Conservation (phyloP, 2,888 invertebrate genomes). For the Cephus nigrinus region DNA sequence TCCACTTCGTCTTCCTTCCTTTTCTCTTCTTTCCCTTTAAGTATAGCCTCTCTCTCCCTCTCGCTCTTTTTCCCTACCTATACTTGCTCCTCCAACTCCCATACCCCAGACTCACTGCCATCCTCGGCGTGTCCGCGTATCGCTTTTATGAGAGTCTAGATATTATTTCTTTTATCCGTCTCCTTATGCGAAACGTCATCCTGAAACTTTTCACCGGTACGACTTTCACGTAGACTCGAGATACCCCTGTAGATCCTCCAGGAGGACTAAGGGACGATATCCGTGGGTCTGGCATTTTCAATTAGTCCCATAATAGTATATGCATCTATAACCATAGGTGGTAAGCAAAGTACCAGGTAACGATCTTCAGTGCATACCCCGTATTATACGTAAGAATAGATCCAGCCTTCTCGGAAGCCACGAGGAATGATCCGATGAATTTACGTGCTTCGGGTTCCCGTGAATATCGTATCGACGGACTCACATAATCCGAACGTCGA, state of each 20-base stretch:
- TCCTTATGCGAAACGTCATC: neutral
- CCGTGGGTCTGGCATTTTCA: neutral
- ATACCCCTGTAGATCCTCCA: neutral
- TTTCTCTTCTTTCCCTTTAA: neutral
- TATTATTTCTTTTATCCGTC: neutral
- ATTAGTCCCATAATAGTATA: neutral
- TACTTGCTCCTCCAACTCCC: neutral
- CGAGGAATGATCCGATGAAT: neutral
- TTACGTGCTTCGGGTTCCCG: neutral
- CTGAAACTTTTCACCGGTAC: neutral
- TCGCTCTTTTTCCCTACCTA: neutral
- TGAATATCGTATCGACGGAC: neutral
- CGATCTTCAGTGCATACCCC: neutral
- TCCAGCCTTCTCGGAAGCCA: neutral
- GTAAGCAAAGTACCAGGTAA: neutral
- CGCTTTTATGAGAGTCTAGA: neutral
- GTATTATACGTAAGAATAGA: neutral
- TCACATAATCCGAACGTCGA: neutral
- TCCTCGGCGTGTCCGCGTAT: conserved; percentile 12
- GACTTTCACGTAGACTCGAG: neutral
- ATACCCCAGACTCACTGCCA: conserved; percentile 13
- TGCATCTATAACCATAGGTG: neutral
- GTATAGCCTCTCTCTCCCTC: neutral
- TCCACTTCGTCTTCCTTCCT: neutral
- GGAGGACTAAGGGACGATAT: neutral